Percentiles rank a stretch among this genome's conserved stretches.
Evolutionary conservation across 2,113 vertebrate species (phyloP).

Genomic region (Bothrops jararaca): DNA sequence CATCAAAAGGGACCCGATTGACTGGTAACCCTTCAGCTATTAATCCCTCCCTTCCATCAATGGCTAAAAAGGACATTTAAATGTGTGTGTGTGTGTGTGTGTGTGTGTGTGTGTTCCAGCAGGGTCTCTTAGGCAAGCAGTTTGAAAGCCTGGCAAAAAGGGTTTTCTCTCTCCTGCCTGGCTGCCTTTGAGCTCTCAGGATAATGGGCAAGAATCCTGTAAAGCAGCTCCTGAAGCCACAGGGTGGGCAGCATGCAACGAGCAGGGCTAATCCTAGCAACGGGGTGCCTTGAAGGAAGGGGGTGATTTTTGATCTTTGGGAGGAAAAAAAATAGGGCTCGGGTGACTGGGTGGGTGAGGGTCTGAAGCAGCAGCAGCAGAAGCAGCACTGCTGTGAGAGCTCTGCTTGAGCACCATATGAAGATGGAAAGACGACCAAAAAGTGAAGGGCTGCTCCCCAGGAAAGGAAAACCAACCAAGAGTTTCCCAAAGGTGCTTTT

Average conservation of each 20-base stretch:
- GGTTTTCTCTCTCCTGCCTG: not conserved
- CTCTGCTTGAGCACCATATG: not conserved
- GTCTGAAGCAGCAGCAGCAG: not conserved
- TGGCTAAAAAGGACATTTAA: conserved; percentile 36
- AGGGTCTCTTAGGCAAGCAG: conserved; percentile 34
- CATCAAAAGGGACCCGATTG: conserved; percentile 37
- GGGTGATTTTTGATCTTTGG: not conserved
- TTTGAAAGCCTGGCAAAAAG: conserved; percentile 45
- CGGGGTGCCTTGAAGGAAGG: conserved; percentile 1
- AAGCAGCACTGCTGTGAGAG: not conserved
- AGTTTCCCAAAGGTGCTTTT: not conserved
- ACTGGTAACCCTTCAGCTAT: conserved; percentile 27
- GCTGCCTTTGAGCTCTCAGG: conserved; percentile 24
- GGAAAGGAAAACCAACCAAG: no score
- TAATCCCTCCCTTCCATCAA: not conserved
- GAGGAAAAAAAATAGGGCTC: not conserved
- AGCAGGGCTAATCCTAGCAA: not conserved
- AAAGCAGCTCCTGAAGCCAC: not conserved
- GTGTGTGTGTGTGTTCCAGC: conserved; percentile 25
- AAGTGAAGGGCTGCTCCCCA: not conserved
- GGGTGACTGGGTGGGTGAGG: not conserved
- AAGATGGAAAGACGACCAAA: not conserved
- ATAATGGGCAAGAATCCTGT: conserved; percentile 26
- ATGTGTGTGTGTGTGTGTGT: not conserved
- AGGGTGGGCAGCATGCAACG: conserved; percentile 21